Evolutionary conservation across 2,888 invertebrate genomes (phyloP).

Genomic region (Sisyra terminalis): DNA sequence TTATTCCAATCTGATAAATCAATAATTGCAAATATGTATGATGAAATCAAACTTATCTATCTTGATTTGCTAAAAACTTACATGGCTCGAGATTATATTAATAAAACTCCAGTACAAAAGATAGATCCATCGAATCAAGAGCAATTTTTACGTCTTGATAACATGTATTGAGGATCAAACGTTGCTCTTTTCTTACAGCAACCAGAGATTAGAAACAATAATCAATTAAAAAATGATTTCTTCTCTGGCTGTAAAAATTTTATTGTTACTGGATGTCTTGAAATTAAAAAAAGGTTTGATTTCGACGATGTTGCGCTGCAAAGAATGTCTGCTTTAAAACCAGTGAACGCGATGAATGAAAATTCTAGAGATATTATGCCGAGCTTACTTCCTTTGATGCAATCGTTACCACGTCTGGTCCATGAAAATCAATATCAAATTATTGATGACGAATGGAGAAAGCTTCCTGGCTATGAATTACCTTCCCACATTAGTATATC

Average conservation of each 20-base stretch:
- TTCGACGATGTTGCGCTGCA: neutral
- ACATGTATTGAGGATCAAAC: constrained; percentile 1
- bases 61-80: neutral
- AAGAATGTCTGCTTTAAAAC: neutral
- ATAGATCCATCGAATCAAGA: constrained; percentile 2
- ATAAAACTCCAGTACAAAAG: neutral
- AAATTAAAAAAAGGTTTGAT: constrained; percentile 1
- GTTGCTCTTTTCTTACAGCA: neutral
- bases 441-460: constrained; percentile 1
- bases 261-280: neutral
- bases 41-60: constrained; percentile 7
- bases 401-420: neutral
- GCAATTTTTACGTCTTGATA: neutral
- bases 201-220: neutral
- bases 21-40: neutral
- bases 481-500: neutral
- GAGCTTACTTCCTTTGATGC: neutral
- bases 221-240: neutral
- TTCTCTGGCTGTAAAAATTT: neutral
- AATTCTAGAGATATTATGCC: neutral
- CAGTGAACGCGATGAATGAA: neutral
- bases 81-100: neutral
- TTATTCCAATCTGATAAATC: neutral
- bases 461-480: neutral
- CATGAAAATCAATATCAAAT: neutral